Percentiles rank a stretch among this genome's conserved stretches.
Evolutionary conservation across 2,888 invertebrate genomes (phyloP).

Genomic region (Eupithecia subfuscata): DNA sequence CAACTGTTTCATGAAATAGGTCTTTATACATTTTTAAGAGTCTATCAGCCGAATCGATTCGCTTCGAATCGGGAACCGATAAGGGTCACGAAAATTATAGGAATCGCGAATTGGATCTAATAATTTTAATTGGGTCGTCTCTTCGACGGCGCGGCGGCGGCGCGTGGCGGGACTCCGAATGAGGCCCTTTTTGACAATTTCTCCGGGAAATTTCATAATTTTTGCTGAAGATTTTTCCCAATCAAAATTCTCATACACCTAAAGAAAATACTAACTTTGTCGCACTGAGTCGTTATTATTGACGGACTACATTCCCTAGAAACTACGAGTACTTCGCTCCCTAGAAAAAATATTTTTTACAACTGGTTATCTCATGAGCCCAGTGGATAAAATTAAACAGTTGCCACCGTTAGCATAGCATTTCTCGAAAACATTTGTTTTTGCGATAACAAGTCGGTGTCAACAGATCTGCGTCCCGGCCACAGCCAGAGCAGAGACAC

Average conservation of each 20-base stretch:
- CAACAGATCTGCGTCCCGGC: no score
- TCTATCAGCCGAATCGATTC: not conserved
- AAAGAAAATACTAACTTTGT: not conserved
- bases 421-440: not conserved
- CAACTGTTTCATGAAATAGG: not conserved
- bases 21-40: not conserved
- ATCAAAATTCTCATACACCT: not conserved
- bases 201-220: not conserved
- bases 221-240: not conserved
- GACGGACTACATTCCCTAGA: not conserved
- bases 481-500: no score
- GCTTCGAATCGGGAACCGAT: not conserved
- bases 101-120: conserved; percentile 21
- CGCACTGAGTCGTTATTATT: not conserved
- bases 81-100: conserved; percentile 20
- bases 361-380: not conserved
- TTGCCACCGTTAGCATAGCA: no score
- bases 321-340: no score
- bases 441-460: no score
- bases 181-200: not conserved
- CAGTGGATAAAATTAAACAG: not conserved
- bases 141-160: conserved; percentile 2
- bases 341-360: not conserved
- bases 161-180: conserved; percentile 17
- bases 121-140: conserved; percentile 30